Percentiles rank a stretch among this genome's conserved stretches.
These are phyloP conservation scores for Limnephilus auricula DNA, from an alignment of 2,888 invertebrate genomes.

Conservation along the genomic window DNA sequence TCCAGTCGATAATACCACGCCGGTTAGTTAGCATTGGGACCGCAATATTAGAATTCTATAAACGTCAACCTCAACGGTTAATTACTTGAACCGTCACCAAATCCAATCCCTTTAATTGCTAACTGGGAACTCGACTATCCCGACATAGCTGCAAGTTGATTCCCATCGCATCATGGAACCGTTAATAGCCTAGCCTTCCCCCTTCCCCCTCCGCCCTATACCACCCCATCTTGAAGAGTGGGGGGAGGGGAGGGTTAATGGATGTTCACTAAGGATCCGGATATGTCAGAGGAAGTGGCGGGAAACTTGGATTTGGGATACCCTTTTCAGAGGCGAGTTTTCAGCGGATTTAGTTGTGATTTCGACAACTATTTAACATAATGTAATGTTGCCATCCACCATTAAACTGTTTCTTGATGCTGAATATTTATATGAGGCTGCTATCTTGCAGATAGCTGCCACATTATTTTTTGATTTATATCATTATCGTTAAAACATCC, in stretches of 20 bases:
- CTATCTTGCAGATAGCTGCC: neutral
- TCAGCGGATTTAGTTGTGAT: constrained; percentile 1
- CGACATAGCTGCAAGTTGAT: neutral
- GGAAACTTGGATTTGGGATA: neutral
- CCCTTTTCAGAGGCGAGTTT: neutral
- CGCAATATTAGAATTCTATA: neutral
- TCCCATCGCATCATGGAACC: neutral
- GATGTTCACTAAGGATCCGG: neutral
- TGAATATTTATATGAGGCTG: neutral
- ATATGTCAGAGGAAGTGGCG: neutral
- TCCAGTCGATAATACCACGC: neutral
- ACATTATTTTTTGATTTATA: neutral
- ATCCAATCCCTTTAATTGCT: neutral
- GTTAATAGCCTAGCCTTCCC: neutral
- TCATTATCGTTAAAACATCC: too few relatives aligned
- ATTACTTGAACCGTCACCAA: neutral
- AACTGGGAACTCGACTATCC: neutral
- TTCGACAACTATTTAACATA: neutral
- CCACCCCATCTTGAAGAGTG: neutral
- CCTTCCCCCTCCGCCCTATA: neutral
- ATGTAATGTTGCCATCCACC: neutral
- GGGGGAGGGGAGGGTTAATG: neutral
- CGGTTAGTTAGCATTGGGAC: neutral
- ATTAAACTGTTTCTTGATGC: neutral
- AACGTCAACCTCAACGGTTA: neutral